phyloP scores from a whole-genome alignment of 2,113 vertebrate genomes.

The Sapajus apella region DNA sequence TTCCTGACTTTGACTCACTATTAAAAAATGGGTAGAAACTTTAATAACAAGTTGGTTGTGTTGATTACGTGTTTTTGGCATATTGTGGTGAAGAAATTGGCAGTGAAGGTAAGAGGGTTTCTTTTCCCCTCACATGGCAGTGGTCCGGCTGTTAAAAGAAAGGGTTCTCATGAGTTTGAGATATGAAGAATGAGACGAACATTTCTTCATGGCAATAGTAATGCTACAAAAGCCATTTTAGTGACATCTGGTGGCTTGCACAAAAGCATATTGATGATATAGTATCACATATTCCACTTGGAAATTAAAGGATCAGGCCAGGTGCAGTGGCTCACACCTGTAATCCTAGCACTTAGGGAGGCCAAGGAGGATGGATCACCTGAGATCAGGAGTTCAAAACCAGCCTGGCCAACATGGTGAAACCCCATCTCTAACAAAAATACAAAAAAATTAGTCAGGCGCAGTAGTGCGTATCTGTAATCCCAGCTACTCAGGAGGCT shows the following conservation, averaged over 20 bases:
- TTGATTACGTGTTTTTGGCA: neutral
- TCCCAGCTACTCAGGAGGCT: no score
- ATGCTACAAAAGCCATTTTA: neutral
- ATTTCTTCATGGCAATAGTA: neutral
- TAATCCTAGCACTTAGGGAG: no score
- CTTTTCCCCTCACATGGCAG: neutral
- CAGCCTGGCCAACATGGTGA: no score
- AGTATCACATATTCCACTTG: neutral
- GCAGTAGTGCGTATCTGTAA: no score
- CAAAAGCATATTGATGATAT: neutral
- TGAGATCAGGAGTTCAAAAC: no score
- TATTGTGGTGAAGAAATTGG: neutral
- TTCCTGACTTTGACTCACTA: constrained; percentile 2
- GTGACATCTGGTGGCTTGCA: neutral
- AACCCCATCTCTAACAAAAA: no score
- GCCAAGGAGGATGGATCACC: no score
- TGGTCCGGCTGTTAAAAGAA: neutral
- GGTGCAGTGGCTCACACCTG: no score
- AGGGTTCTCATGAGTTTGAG: neutral
- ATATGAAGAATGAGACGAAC: neutral
- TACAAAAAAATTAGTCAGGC: no score
- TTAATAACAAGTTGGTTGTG: neutral
- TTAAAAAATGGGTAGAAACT: neutral
- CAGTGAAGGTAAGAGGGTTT: neutral
- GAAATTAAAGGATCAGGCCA: neutral